Percentiles rank a stretch among this genome's conserved stretches.
Evolutionary conservation across 2,888 invertebrate species (phyloP).

Genomic region (Himalopsyche japonica): DNA sequence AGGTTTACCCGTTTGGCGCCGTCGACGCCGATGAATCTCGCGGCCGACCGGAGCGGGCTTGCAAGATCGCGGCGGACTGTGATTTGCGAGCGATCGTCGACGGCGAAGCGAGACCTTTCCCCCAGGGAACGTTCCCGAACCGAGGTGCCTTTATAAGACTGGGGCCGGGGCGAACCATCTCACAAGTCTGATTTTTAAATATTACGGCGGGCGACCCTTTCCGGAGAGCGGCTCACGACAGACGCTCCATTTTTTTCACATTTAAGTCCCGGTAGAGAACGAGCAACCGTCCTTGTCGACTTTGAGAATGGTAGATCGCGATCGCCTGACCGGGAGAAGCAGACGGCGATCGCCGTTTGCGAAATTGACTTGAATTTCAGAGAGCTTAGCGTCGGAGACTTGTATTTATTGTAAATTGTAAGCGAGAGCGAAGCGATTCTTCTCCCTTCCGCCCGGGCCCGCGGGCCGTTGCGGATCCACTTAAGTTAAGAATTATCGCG

Average conservation of each 20-base stretch:
- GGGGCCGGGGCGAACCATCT: constrained; percentile 41
- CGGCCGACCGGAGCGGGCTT: too few relatives aligned
- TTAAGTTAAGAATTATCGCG: not conserved
- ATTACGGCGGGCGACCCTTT: constrained; percentile 5
- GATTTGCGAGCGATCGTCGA: not conserved
- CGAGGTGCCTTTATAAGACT: constrained; percentile 42
- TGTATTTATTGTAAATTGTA: constrained; percentile 39
- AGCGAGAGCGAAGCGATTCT: constrained; percentile 6
- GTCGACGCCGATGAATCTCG: too few relatives aligned
- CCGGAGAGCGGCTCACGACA: not conserved
- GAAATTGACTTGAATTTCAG: constrained; percentile 36
- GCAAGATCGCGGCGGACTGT: not conserved
- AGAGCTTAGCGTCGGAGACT: constrained; percentile 40
- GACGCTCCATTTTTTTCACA: not conserved
- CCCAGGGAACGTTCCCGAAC: constrained; percentile 29
- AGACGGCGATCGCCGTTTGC: constrained; percentile 20
- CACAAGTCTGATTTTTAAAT: constrained; percentile 41
- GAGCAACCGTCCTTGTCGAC: constrained; percentile 18
- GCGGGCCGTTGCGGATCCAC: not conserved
- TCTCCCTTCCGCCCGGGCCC: not conserved
- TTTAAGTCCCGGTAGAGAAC: not conserved
- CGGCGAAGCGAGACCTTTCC: not conserved
- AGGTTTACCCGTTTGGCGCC: not conserved
- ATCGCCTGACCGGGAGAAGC: not conserved
- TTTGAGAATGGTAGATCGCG: constrained; percentile 8